Evolutionary conservation across 2,888 invertebrate species (phyloP).

Genomic region (Prosapia bicincta): DNA sequence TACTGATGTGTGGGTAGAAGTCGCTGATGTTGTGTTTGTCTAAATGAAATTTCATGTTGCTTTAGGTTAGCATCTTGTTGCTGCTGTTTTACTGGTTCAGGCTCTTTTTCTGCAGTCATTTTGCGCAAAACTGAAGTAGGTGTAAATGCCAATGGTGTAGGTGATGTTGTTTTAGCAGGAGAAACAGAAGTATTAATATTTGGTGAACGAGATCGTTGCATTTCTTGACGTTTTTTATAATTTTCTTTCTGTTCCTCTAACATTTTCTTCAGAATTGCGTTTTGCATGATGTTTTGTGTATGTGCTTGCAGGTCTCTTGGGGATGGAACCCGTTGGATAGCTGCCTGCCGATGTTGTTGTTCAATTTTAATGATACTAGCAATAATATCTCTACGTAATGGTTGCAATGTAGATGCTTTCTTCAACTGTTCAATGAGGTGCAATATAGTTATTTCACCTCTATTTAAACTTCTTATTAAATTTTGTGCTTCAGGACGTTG

Average conservation of each 20-base stretch:
- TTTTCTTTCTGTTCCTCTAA: slow-evolving; percentile 85
- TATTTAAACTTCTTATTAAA: slow-evolving; percentile 69
- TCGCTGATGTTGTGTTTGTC: background rate
- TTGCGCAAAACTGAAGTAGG: slow-evolving; percentile 92
- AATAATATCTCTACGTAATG: slow-evolving; percentile 68
- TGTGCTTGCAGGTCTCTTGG: slow-evolving; percentile 81
- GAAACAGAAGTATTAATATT: slow-evolving; percentile 6
- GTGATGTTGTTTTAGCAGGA: slow-evolving; percentile 49
- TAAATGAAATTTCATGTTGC: background rate
- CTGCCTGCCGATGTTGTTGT: background rate
- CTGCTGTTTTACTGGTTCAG: slow-evolving; percentile 46
- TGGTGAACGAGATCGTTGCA: slow-evolving; percentile 37
- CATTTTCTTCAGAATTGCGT: slow-evolving; percentile 83
- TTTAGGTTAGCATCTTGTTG: background rate
- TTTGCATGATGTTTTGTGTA: slow-evolving; percentile 83
- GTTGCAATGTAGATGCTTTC: slow-evolving; percentile 65
- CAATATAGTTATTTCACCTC: slow-evolving; percentile 72
- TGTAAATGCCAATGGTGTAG: slow-evolving; percentile 80
- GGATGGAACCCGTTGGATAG: slow-evolving; percentile 65
- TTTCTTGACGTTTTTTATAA: slow-evolving; percentile 74
- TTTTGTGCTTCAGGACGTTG: slow-evolving; percentile 74
- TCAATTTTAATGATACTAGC: slow-evolving; percentile 59
- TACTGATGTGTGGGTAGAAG: background rate
- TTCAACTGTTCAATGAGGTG: slow-evolving; percentile 71
- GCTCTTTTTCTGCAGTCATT: slow-evolving; percentile 89